phyloP scores from a whole-genome alignment of 2,888 invertebrate genomes.

The Malachius bipustulatus region DNA sequence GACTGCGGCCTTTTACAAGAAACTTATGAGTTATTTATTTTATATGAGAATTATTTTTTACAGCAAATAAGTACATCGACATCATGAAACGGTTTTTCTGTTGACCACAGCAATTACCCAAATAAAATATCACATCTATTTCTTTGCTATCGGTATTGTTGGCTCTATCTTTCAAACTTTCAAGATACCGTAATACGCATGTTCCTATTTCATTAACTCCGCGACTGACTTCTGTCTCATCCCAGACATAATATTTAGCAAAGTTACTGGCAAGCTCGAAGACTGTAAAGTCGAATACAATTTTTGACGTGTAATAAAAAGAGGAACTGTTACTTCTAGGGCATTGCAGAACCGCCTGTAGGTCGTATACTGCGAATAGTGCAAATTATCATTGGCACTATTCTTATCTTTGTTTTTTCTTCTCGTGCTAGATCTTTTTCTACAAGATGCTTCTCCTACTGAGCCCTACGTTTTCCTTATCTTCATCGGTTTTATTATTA shows the following conservation, averaged over 20 bases:
- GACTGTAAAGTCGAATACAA: slow-evolving; percentile 6
- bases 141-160: slow-evolving; percentile 5
- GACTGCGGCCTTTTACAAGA: slow-evolving; percentile 9
- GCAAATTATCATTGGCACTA: slow-evolving; percentile 9
- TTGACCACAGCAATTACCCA: slow-evolving; percentile 12
- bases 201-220: slow-evolving; percentile 24
- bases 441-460: slow-evolving; percentile 16
- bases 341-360: slow-evolving; percentile 7
- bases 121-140: slow-evolving; percentile 11
- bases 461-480: slow-evolving; percentile 12
- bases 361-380: slow-evolving; percentile 13
- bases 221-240: slow-evolving; percentile 21
- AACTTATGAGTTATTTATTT: too few species aligned
- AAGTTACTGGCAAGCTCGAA: too few species aligned
- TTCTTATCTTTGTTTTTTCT: slow-evolving; percentile 19
- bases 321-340: slow-evolving; percentile 17
- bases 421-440: slow-evolving; percentile 18
- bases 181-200: slow-evolving; percentile 22
- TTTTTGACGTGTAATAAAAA: slow-evolving; percentile 4
- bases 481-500: slow-evolving; percentile 11
- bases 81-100: slow-evolving; percentile 12
- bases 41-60: slow-evolving; percentile 1
- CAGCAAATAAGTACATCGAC: slow-evolving; percentile 9
- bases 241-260: too few species aligned
- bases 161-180: slow-evolving; percentile 11